Conservation (phyloP, 2,888 invertebrate genomes). For the Ennomos fuscantarius region DNA sequence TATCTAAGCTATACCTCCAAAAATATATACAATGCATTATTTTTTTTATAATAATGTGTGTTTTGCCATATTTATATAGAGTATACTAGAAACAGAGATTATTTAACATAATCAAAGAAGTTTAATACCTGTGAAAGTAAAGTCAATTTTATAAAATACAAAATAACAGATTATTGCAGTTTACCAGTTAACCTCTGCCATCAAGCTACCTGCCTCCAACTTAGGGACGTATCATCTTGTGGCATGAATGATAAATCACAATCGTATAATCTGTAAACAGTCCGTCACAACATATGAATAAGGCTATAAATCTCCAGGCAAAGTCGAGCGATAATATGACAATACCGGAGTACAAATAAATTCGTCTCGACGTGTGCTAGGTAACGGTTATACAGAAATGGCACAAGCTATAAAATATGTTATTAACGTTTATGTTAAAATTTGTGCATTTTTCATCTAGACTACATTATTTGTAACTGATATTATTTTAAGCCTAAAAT, state of each 20-base stretch:
- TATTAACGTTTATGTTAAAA: not conserved
- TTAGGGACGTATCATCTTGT: conserved; percentile 1
- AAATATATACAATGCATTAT: no score
- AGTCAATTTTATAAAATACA: no score
- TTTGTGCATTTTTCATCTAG: no score
- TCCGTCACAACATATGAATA: conserved; percentile 38
- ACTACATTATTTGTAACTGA: no score
- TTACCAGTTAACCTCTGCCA: not conserved
- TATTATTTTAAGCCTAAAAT: no score
- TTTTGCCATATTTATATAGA: no score
- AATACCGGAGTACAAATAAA: conserved; percentile 32
- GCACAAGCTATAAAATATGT: conserved; percentile 7
- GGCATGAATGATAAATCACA: conserved; percentile 28
- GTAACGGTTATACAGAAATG: conserved; percentile 22
- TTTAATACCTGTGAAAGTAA: no score
- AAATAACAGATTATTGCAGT: not conserved
- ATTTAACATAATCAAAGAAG: no score
- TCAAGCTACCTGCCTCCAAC: conserved; percentile 1
- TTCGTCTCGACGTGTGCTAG: conserved; percentile 22
- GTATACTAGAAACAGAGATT: no score
- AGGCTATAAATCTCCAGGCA: conserved; percentile 39
- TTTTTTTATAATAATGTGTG: no score
- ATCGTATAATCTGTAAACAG: conserved; percentile 31
- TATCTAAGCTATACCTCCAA: no score
- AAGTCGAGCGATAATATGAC: conserved; percentile 34